Base-by-base conservation (phyloP, 2,113 vertebrate genomes). In the Electrona antarctica region DNA sequence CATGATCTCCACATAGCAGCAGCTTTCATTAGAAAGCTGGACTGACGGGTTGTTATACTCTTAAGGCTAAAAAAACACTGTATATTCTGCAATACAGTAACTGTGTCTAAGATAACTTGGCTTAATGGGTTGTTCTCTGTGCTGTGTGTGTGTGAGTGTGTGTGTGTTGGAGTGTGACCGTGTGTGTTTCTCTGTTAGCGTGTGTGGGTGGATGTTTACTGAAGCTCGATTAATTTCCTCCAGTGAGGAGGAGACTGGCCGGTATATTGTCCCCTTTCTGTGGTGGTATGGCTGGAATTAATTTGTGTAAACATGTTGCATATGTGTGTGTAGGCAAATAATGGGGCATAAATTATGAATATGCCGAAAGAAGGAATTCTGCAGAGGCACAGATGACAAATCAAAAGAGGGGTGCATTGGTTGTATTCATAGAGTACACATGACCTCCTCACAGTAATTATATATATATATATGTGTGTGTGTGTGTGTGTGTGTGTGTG, bases 211-310 rank as follows among this genome's bases (percentile, higher is more conserved):
- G 21, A 29, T 80, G 63, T 82, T 83, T 77, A 14, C 9, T 79
- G 56, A 80, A 73, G 73, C 76, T 94, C 90, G 90, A 74, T 85
- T 86, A 74, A 67, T 90, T 65, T 81, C 65, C 69, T 83, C 73
- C 13, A 75, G 51, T 60, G 56, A 71, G 64, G 69, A 72, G 62
- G 67, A 67, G 49, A 65, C 33, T 0, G 7, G 57, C 29, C 49
- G 60, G 11, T 55, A 79, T 81, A 72, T 71, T 68, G 70, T 81
- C 82, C 81, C 88, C 74, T 87, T 85, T 72, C 70, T 8, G 33
- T 68, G 54, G 62, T 66, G 84, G 84, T 74, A 90, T 90, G 86
- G 76, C 73, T 82, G 86, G 88, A 91, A 91, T 91, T 78, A 60
- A 47, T 49, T 29, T 74, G 63, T 73, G 60, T 68, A 29, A 66